Evolutionary conservation across 92 coral and sea anemone genomes (phyloP).

Genomic region (Heliopora coerulea): DNA sequence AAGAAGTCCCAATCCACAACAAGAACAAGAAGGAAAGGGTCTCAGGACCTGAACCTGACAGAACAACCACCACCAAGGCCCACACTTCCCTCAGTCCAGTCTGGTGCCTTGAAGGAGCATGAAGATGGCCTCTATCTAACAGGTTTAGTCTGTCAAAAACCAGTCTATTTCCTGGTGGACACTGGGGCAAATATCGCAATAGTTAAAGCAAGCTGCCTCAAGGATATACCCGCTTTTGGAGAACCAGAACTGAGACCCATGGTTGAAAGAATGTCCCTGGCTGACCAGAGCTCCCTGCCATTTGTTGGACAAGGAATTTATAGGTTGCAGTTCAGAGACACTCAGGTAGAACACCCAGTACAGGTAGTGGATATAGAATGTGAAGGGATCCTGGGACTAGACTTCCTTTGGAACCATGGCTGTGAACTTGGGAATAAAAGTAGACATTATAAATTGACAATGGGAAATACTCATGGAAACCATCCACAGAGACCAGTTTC

Average conservation of each 20-base stretch:
- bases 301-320: conserved; percentile 40
- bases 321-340: conserved; percentile 31
- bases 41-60: too few species aligned
- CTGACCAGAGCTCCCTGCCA: conserved; percentile 47
- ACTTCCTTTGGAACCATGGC: conserved; percentile 41
- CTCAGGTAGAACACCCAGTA: neutral
- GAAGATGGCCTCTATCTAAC: conserved; percentile 40
- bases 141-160: conserved; percentile 34
- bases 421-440: conserved; percentile 44
- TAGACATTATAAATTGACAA: conserved; percentile 39
- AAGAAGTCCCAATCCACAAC: too few species aligned
- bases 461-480: conserved; percentile 15
- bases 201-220: conserved; percentile 27
- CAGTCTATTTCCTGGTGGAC: conserved; percentile 54
- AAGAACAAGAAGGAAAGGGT: too few species aligned
- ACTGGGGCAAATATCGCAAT: conserved; percentile 55
- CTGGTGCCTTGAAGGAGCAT: conserved; percentile 16
- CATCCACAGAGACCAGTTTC: conserved; percentile 2
- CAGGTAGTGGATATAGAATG: conserved; percentile 49
- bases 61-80: too few species aligned
- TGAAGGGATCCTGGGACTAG: conserved; percentile 53
- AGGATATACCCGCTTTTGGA: conserved; percentile 14
- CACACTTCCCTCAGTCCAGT: conserved; percentile 34
- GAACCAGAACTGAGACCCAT: conserved; percentile 23
- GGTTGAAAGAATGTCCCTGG: conserved; percentile 38